phyloP scores from a whole-genome alignment of 2,797 vertebrate species.

The Acipenser ruthenus region DNA sequence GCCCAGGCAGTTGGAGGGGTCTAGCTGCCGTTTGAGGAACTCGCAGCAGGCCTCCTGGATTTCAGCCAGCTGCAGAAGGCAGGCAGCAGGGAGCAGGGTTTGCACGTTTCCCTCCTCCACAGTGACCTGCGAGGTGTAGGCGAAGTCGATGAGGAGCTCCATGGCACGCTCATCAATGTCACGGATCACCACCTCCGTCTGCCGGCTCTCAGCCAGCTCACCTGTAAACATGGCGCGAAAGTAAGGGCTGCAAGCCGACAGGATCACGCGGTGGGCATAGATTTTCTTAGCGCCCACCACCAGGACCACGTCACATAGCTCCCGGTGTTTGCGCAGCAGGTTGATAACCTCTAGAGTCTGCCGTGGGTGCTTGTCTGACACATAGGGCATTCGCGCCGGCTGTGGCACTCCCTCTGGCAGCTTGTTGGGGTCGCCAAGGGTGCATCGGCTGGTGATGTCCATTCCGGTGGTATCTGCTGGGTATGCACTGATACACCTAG shows the following conservation, averaged over 20 bases:
- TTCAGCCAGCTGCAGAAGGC: slow-evolving; percentile 92
- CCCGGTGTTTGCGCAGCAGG: slow-evolving; percentile 88
- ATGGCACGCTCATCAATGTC: slow-evolving; percentile 97
- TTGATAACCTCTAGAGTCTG: slow-evolving; percentile 98
- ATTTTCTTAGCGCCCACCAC: slow-evolving; percentile 97
- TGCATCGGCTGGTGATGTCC: slow-evolving; percentile 98
- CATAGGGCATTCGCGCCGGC: slow-evolving; percentile 97
- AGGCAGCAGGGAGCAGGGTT: slow-evolving; percentile 90
- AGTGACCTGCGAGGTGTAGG: slow-evolving; percentile 96
- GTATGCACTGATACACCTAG: slow-evolving; percentile 85
- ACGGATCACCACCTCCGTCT: slow-evolving; percentile 93
- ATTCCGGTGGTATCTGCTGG: slow-evolving; percentile 94
- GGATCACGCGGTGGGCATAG: slow-evolving; percentile 90
- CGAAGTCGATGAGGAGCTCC: slow-evolving; percentile 97
- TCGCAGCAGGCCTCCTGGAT: slow-evolving; percentile 98
- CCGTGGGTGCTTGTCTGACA: slow-evolving; percentile 95
- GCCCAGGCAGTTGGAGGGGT: slow-evolving; percentile 95
- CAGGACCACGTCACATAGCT: slow-evolving; percentile 93
- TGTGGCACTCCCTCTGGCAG: slow-evolving; percentile 97
- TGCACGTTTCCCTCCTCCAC: slow-evolving; percentile 98
- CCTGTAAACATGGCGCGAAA: slow-evolving; percentile 98
- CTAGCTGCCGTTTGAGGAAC: slow-evolving; percentile 93
- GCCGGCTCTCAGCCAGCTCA: slow-evolving; percentile 90
- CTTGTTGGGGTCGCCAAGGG: slow-evolving; percentile 97
- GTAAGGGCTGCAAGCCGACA: slow-evolving; percentile 95